Percentiles rank a stretch among this genome's conserved stretches.
These are phyloP conservation scores for Danio choprae DNA, from an alignment of 2,797 vertebrate species.

Conservation along the genomic window DNA sequence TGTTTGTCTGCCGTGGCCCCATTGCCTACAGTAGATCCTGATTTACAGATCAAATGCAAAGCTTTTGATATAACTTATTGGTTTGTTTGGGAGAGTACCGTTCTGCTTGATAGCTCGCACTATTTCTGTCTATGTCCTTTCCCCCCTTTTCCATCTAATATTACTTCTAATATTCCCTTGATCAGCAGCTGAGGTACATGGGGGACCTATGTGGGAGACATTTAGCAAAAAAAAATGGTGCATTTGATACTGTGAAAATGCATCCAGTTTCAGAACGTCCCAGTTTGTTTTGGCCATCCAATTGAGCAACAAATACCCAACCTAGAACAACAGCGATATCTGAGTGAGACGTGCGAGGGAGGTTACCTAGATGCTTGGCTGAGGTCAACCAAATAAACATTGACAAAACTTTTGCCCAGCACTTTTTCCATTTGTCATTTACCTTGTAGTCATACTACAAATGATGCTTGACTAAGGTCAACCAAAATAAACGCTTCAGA, in stretches of 20 bases:
- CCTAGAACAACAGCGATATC: slow-evolving; percentile 37
- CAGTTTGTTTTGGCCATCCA: slow-evolving; percentile 39
- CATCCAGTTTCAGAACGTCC: slow-evolving; percentile 29
- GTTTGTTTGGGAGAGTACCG: slow-evolving; percentile 9
- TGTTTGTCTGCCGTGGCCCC: slow-evolving; percentile 13
- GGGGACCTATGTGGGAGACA: slow-evolving; percentile 31
- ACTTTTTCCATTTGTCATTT: slow-evolving; percentile 39
- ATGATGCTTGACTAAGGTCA: slow-evolving; percentile 37
- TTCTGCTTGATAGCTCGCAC: not conserved
- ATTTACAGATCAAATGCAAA: not conserved
- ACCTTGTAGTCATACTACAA: slow-evolving; percentile 26
- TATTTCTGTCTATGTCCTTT: slow-evolving; percentile 25
- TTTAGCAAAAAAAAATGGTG: slow-evolving; percentile 3
- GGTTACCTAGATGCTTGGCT: slow-evolving; percentile 38
- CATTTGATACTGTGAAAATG: slow-evolving; percentile 35
- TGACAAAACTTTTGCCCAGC: slow-evolving; percentile 10
- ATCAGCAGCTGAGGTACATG: slow-evolving; percentile 32
- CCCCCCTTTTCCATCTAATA: slow-evolving; percentile 16
- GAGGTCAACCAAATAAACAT: slow-evolving; percentile 44
- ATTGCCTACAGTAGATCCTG: not conserved
- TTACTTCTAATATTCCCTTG: slow-evolving; percentile 40
- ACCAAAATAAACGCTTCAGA: slow-evolving; percentile 30
- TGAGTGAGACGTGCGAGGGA: slow-evolving; percentile 16
- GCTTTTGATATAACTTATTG: slow-evolving; percentile 1
- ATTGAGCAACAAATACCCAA: slow-evolving; percentile 29